Evolutionary conservation across 2,113 vertebrate genomes (phyloP).

Genomic region (Festucalex cinctus): DNA sequence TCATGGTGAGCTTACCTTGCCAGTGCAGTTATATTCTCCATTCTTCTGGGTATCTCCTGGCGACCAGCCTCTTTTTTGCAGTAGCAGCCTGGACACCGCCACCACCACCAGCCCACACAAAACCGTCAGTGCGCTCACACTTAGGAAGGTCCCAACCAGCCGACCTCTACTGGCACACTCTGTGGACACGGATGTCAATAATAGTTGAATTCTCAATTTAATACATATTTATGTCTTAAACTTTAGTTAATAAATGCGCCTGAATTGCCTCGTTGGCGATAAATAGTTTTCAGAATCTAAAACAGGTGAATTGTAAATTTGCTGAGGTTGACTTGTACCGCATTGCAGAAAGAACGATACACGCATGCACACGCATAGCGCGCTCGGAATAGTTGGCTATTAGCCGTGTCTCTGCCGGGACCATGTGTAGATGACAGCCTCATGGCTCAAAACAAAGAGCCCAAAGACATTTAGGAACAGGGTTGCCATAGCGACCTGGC

Average conservation of each 20-base stretch:
- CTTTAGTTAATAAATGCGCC: background rate
- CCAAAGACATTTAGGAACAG: slow-evolving; percentile 65
- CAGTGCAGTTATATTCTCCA: slow-evolving; percentile 70
- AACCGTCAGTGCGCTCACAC: slow-evolving; percentile 88
- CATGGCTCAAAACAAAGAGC: slow-evolving; percentile 8
- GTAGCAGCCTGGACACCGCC: slow-evolving; percentile 81
- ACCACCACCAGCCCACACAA: slow-evolving; percentile 87
- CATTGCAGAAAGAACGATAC: too few relatives aligned
- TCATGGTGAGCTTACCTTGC: slow-evolving; percentile 76
- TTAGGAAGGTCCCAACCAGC: slow-evolving; percentile 86
- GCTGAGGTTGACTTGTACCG: too few relatives aligned
- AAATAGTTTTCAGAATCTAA: background rate
- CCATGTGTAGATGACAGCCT: slow-evolving; percentile 5
- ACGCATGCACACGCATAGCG: too few relatives aligned
- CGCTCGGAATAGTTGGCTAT: slow-evolving; percentile 16
- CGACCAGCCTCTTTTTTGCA: slow-evolving; percentile 75
- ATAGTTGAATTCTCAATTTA: background rate
- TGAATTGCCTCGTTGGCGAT: background rate
- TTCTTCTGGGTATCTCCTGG: slow-evolving; percentile 72
- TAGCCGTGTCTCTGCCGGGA: slow-evolving; percentile 36
- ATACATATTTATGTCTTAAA: background rate
- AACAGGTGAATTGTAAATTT: background rate
- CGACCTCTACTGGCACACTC: slow-evolving; percentile 81
- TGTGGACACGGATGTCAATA: slow-evolving; percentile 52
- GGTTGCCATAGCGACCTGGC: slow-evolving; percentile 67